Percentiles rank a stretch among this genome's conserved stretches.
Conservation (phyloP, 2,888 invertebrate species). For the Argyra leucocephala region DNA sequence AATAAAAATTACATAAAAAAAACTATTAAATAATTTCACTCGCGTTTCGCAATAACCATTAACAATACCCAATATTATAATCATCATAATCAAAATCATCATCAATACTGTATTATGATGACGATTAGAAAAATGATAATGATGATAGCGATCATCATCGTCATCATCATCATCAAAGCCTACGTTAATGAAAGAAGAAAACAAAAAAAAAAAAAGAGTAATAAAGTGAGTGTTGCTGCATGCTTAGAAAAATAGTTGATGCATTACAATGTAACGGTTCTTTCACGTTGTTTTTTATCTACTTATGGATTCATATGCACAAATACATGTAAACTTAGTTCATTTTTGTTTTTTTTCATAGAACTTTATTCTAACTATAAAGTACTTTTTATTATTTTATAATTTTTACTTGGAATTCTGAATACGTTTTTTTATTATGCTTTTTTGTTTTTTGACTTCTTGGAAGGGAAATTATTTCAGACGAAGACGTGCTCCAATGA, state of each 20-base stretch:
- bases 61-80: not conserved
- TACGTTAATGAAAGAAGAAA: no score
- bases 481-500: conserved; percentile 1
- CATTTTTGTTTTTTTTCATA: not conserved
- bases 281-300: not conserved
- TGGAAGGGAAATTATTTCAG: not conserved
- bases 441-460: not conserved
- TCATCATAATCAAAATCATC: not conserved
- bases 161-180: no score
- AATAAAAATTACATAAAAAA: not conserved
- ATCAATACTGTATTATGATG: no score
- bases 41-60: conserved; percentile 1
- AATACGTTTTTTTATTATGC: not conserved
- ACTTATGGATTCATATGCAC: not conserved
- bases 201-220: no score
- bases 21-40: conserved; percentile 10
- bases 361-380: not conserved
- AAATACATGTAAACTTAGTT: not conserved
- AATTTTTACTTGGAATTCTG: not conserved
- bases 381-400: not conserved
- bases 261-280: conserved; percentile 8
- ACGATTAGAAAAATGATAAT: no score
- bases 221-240: not conserved
- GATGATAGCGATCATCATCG: no score
- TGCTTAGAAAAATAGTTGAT: not conserved